Conservation (phyloP, 2,888 invertebrate species). For the Coleophora deauratella region DNA sequence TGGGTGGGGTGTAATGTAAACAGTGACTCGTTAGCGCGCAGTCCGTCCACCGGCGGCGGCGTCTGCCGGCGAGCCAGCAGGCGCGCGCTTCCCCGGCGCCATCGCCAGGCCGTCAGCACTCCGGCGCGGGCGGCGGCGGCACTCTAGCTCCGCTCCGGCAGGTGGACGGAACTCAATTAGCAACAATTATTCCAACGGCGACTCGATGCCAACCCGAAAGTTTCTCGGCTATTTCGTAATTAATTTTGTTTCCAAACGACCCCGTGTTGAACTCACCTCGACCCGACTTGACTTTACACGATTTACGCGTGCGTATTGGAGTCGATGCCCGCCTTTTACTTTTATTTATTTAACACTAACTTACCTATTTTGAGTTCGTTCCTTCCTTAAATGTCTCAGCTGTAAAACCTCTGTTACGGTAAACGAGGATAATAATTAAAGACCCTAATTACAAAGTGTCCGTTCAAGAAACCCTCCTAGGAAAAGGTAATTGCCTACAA, state of each 20-base stretch:
- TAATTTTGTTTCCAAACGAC: slow-evolving; percentile 59
- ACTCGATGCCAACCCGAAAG: slow-evolving; percentile 52
- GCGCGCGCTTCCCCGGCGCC: too few species aligned
- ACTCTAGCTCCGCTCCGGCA: slow-evolving; percentile 37
- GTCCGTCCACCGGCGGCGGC: background rate
- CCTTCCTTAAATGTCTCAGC: background rate
- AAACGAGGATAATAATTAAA: too few species aligned
- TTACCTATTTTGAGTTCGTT: background rate
- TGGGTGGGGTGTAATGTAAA: too few species aligned
- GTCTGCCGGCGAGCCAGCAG: too few species aligned
- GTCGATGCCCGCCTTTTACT: slow-evolving; percentile 5
- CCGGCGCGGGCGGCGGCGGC: too few species aligned
- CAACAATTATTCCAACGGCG: slow-evolving; percentile 59
- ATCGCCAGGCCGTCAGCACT: too few species aligned
- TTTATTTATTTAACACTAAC: slow-evolving; percentile 11
- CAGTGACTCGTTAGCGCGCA: slow-evolving; percentile 1
- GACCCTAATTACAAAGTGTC: too few species aligned
- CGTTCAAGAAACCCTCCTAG: too few species aligned
- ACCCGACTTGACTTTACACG: slow-evolving; percentile 23
- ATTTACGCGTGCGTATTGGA: slow-evolving; percentile 2
- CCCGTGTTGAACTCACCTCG: slow-evolving; percentile 30
- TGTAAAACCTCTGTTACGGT: background rate
- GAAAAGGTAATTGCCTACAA: background rate
- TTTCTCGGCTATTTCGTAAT: slow-evolving; percentile 62
- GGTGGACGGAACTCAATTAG: slow-evolving; percentile 63